These are phyloP conservation scores for Andrena chrysosceles DNA, from an alignment of 2,888 invertebrate genomes.

Conservation along the genomic window DNA sequence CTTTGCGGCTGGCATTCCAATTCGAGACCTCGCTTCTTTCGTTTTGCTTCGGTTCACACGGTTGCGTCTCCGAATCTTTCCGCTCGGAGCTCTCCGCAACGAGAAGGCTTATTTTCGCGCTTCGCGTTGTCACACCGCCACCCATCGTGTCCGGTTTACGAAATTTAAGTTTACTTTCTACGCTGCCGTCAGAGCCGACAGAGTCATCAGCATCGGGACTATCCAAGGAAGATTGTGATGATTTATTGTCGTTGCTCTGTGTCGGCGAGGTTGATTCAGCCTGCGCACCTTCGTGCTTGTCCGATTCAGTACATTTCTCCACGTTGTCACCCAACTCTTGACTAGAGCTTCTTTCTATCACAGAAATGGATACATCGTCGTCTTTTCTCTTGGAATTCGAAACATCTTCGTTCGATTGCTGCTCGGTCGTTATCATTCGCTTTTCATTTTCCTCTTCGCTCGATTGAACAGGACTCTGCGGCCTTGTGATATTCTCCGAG, in stretches of 20 bases:
- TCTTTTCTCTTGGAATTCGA: conserved; percentile 21
- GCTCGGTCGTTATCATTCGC: background rate
- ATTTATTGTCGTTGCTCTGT: conserved; percentile 34
- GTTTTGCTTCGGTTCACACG: conserved; percentile 36
- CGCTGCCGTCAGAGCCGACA: background rate
- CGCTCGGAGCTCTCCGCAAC: conserved; percentile 25
- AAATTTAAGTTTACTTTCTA: conserved; percentile 38
- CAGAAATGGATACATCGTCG: conserved; percentile 40
- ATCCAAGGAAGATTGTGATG: background rate
- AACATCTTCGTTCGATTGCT: conserved; percentile 19
- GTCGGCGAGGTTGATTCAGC: background rate
- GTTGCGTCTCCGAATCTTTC: background rate
- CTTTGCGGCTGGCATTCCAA: conserved; percentile 18
- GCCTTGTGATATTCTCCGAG: background rate
- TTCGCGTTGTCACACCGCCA: conserved; percentile 50
- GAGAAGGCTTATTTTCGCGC: conserved; percentile 33
- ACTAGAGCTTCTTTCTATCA: conserved; percentile 67
- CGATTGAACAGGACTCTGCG: background rate
- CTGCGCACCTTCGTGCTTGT: background rate
- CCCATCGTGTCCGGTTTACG: conserved; percentile 36
- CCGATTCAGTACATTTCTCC: conserved; percentile 17
- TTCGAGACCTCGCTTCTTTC: background rate
- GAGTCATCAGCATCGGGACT: background rate
- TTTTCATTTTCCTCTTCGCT: conserved; percentile 5
- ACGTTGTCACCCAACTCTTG: conserved; percentile 42